A percentile compares a stretch with the other conserved stretches of the same genome.
These are phyloP conservation scores for Bombus vancouverensis DNA, from an alignment of 1,140 invertebrate genomes.

Conservation along the genomic window DNA sequence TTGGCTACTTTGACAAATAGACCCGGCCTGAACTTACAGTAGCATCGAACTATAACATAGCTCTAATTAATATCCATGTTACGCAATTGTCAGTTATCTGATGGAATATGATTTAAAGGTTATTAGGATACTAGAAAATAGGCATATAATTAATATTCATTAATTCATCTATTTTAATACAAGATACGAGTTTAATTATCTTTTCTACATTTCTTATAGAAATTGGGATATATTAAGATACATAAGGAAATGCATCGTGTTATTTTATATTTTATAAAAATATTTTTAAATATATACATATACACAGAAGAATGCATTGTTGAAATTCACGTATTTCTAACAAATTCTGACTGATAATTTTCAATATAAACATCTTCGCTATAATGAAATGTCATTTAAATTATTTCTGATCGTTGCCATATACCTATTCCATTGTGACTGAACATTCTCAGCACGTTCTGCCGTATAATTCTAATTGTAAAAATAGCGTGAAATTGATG, in stretches of 20 bases:
- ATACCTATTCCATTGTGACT: background rate
- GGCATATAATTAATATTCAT: no score
- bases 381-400: background rate
- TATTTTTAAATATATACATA: no score
- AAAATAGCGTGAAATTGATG: constrained; percentile 26
- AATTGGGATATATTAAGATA: no score
- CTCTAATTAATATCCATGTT: background rate
- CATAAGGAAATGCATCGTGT: no score
- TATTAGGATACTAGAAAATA: background rate
- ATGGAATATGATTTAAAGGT: background rate
- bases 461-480: background rate
- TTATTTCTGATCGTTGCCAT: background rate
- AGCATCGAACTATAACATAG: background rate
- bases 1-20: background rate
- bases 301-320: background rate
- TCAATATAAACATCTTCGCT: background rate
- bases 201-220: no score
- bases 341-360: background rate
- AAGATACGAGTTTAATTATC: no score
- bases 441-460: background rate
- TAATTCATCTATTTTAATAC: no score
- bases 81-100: background rate
- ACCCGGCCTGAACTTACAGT: background rate
- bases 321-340: background rate
- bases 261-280: no score